These are phyloP conservation scores for Austrofundulus limnaeus DNA, from an alignment of 2,113 vertebrate genomes.

Conservation along the genomic window DNA sequence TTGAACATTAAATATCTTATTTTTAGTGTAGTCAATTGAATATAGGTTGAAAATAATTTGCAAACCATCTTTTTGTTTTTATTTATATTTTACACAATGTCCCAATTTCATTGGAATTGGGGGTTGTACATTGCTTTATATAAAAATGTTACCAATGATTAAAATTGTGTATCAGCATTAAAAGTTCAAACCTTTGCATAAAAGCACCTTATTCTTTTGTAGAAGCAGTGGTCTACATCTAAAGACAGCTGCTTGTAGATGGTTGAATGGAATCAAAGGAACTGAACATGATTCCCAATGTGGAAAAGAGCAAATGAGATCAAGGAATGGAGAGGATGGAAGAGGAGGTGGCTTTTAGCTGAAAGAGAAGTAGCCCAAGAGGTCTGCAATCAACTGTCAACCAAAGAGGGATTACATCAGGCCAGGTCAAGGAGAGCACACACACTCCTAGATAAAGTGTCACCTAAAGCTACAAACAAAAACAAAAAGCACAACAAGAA, in stretches of 20 bases:
- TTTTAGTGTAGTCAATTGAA: too few species aligned
- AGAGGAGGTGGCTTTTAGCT: conserved; percentile 43
- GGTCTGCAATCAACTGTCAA: conserved; percentile 41
- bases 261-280: not conserved
- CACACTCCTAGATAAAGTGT: conserved; percentile 1
- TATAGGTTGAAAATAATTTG: too few species aligned
- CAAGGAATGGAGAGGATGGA: conserved; percentile 37
- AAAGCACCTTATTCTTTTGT: too few species aligned
- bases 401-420: conserved; percentile 43
- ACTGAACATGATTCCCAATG: conserved; percentile 14
- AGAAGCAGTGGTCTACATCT: too few species aligned
- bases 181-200: too few species aligned
- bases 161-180: too few species aligned
- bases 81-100: too few species aligned
- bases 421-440: conserved; percentile 30
- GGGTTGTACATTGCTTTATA: too few species aligned
- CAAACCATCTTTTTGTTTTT: too few species aligned
- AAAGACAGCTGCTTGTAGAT: conserved; percentile 14
- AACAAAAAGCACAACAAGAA: not conserved
- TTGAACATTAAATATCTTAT: too few species aligned
- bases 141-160: too few species aligned
- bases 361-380: conserved; percentile 31
- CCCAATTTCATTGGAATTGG: too few species aligned
- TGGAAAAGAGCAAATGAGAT: conserved; percentile 42
- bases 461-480: not conserved